Evolutionary conservation across 2,113 vertebrate species (phyloP).

Genomic region (Sorex araneus): DNA sequence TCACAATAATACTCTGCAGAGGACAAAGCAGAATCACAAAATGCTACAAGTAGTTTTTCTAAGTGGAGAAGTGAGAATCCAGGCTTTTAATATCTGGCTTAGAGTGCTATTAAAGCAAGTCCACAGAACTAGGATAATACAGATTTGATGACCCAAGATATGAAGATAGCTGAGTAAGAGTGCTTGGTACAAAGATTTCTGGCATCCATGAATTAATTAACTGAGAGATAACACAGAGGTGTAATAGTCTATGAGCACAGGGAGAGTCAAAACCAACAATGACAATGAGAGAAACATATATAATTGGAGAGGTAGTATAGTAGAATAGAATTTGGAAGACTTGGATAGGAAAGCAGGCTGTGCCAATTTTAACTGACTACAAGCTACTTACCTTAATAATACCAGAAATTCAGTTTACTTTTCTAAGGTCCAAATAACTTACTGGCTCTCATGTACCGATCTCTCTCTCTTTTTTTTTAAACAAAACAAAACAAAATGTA

Average conservation of each 20-base stretch:
- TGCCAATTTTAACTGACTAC: constrained; percentile 34
- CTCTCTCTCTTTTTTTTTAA: not conserved
- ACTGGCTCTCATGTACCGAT: not conserved
- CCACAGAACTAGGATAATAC: not conserved
- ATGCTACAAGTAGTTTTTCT: constrained; percentile 11
- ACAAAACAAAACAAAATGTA: no score
- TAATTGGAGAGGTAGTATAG: not conserved
- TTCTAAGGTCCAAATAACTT: not conserved
- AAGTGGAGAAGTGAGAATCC: not conserved
- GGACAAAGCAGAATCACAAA: constrained; percentile 36
- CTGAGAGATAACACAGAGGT: not conserved
- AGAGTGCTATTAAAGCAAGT: not conserved
- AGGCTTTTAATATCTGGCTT: constrained; percentile 34
- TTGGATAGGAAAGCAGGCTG: not conserved
- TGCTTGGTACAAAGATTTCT: not conserved
- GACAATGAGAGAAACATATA: not conserved
- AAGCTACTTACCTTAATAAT: not conserved
- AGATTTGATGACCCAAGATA: not conserved
- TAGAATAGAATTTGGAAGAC: not conserved
- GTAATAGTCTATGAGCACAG: not conserved
- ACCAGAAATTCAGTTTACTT: not conserved
- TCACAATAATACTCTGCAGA: constrained; percentile 24
- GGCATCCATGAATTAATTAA: constrained; percentile 28
- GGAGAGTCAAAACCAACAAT: not conserved
- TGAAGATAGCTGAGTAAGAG: not conserved